Evolutionary conservation across 2,797 vertebrate genomes (phyloP).

Genomic region (Acanthurus tractus): DNA sequence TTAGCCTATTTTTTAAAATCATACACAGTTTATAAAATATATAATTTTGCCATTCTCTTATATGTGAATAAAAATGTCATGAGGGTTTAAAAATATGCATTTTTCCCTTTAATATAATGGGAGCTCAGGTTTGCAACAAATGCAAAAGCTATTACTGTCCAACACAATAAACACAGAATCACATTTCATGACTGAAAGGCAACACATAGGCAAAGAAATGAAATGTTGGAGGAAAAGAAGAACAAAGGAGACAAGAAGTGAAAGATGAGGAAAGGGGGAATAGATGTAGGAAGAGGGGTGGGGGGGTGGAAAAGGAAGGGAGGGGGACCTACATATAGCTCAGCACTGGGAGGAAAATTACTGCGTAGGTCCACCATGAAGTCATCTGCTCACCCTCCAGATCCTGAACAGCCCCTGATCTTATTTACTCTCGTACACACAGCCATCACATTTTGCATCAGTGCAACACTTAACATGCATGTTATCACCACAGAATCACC

Average conservation of each 20-base stretch:
- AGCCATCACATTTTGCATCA: slow-evolving; percentile 1
- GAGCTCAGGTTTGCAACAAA: background rate
- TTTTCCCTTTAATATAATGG: background rate
- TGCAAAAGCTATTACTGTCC: background rate
- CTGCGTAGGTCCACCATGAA: background rate
- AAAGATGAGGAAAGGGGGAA: slow-evolving; percentile 20
- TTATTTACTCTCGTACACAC: slow-evolving; percentile 5
- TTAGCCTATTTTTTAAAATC: background rate
- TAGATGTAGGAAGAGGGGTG: background rate
- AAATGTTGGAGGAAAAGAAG: slow-evolving; percentile 10
- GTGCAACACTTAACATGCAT: background rate
- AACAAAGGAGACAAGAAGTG: slow-evolving; percentile 21
- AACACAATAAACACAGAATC: background rate
- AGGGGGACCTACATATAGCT: slow-evolving; percentile 22
- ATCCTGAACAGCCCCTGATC: slow-evolving; percentile 6
- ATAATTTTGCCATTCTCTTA: too few species aligned
- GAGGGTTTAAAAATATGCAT: background rate
- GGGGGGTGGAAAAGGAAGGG: background rate
- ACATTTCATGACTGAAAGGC: background rate
- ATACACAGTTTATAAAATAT: too few species aligned
- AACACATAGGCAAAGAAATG: background rate
- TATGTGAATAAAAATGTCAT: too few species aligned
- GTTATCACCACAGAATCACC: slow-evolving; percentile 4
- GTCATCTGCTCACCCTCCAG: background rate
- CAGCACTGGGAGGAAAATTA: slow-evolving; percentile 26